Conservation (phyloP, 2,888 invertebrate species). For the Troglohyphantes excavatus region DNA sequence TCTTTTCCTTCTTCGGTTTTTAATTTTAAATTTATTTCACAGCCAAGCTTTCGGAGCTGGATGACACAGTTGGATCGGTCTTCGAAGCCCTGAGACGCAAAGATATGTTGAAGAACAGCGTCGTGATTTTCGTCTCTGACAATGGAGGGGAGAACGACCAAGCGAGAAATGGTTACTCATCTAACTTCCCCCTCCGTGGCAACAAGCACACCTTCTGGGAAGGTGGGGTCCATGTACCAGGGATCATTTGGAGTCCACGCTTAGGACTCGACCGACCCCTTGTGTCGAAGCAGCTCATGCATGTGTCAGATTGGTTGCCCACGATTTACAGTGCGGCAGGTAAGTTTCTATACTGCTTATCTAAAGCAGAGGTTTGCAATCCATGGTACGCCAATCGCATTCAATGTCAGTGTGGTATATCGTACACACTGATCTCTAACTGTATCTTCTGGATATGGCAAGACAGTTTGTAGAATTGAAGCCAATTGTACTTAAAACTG, state of each 20-base stretch:
- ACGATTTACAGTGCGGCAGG: slow-evolving; percentile 90
- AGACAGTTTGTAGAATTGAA: no score
- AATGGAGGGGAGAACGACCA: slow-evolving; percentile 87
- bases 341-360: neutral
- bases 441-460: no score
- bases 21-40: no score
- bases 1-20: neutral
- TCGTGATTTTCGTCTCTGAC: slow-evolving; percentile 93
- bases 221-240: slow-evolving; percentile 93
- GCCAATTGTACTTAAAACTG: no score
- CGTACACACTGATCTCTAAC: no score
- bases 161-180: slow-evolving; percentile 82
- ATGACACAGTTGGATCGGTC: slow-evolving; percentile 91
- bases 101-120: slow-evolving; percentile 89
- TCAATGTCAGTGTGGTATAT: no score
- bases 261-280: slow-evolving; percentile 85
- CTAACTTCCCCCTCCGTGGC: slow-evolving; percentile 85
- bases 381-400: neutral
- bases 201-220: slow-evolving; percentile 90
- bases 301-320: slow-evolving; percentile 94
- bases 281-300: slow-evolving; percentile 87
- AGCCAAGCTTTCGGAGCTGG: slow-evolving; percentile 93
- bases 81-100: slow-evolving; percentile 87
- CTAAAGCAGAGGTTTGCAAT: neutral
- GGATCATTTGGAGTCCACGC: slow-evolving; percentile 89